Evolutionary conservation across 2,113 vertebrate species (phyloP), one percentile per base, ranked within the genome.

Genomic region (Phaethornis superciliosus): DNA sequence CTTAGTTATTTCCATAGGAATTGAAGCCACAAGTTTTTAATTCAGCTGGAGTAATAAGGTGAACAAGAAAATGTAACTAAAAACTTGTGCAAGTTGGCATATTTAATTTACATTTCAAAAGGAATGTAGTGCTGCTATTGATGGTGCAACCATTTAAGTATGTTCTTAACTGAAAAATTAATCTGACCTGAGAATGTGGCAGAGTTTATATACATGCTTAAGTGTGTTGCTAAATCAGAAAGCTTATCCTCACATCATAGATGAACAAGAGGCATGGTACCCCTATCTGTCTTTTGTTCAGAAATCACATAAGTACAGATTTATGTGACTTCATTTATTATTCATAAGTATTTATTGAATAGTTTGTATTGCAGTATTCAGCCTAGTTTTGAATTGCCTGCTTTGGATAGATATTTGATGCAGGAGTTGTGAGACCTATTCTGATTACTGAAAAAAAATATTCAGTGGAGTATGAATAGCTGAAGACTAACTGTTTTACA

Each of bases 1-100:
- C 40, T 59, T 8, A 52, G 35, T 79, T 91, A 78, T 92, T 95
- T 94, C 33, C 42, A 63, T 35, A 60, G 64, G 67, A 96, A 78
- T 37, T 40, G 74, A 89, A 93, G 30, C 32, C 6, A 30, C 30
- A 23, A 81, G 30, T 18, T 87, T 93, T 87, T 85, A 40, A 32
- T 81, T 93, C 42, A 85, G 22, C 33, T 54, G 60, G 42, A 69
- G 54, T 32, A 68, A 88, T 69, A 81, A 79, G 8, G 44, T 60
- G 33, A 37, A 26, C 23, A 24, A 82, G 30, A 77, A 91, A 76
- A 58, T 37, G 8, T 58, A 85, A 72, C 59, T 69, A 74, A 76
- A 93, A 75, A 63, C 21, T 24, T 26, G 24, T 85, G 42, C 70
- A 80, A 72, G 15, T 33, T 32, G 47, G 47, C 47, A 72, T 9